Percentiles rank a stretch among this genome's conserved stretches.
These are phyloP conservation scores for Euleptes europaea DNA, from an alignment of 2,113 vertebrate genomes.

Conservation along the genomic window DNA sequence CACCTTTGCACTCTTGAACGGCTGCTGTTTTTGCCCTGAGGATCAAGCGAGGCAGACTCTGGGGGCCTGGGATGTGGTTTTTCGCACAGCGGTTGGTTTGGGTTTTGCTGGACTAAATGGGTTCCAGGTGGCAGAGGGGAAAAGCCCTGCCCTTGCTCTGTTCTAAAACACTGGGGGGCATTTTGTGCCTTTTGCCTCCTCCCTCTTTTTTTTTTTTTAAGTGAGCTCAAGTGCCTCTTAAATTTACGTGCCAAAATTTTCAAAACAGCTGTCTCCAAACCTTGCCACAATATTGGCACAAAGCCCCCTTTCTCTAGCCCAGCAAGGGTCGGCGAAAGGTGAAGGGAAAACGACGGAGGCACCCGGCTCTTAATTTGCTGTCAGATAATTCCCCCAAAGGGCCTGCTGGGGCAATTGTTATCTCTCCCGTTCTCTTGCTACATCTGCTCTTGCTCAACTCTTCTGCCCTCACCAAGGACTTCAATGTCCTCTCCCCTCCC, in stretches of 20 bases:
- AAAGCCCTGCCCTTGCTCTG: neutral
- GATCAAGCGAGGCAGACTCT: neutral
- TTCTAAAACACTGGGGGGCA: neutral
- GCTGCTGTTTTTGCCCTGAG: constrained; percentile 5
- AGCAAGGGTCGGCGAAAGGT: constrained; percentile 14
- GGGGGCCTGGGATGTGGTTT: neutral
- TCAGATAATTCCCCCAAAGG: neutral
- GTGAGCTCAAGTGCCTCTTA: neutral
- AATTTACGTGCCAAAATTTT: neutral
- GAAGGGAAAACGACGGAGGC: constrained; percentile 10
- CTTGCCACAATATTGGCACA: constrained; percentile 1
- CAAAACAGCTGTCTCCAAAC: neutral
- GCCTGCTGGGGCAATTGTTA: neutral
- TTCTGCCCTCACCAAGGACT: neutral
- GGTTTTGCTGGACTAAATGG: neutral
- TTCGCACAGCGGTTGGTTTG: neutral
- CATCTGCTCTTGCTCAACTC: neutral
- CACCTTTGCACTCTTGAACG: neutral
- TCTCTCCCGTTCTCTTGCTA: neutral
- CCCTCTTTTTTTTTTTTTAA: neutral
- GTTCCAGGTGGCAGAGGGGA: constrained; percentile 9
- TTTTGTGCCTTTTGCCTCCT: neutral
- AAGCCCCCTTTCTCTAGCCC: neutral
- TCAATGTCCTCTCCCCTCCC: neutral
- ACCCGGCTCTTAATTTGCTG: neutral